phyloP scores from a whole-genome alignment of 1,140 invertebrate species.

The Agrypnia vestita region DNA sequence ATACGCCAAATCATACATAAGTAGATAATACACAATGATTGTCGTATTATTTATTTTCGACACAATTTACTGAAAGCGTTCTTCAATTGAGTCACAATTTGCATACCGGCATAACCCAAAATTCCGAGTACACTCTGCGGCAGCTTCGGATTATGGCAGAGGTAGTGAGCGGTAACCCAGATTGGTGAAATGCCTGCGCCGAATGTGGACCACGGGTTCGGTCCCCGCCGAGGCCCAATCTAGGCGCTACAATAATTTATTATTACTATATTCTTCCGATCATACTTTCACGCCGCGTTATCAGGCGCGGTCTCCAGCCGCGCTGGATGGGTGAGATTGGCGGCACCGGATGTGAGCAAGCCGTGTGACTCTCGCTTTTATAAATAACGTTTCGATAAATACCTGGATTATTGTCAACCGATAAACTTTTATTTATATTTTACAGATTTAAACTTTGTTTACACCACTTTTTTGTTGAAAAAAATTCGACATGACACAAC shows the following conservation, averaged over 20 bases:
- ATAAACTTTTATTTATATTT: too few relatives aligned
- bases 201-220: constrained; percentile 27
- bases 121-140: neutral
- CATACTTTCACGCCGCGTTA: constrained; percentile 37
- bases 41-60: too few relatives aligned
- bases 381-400: too few relatives aligned
- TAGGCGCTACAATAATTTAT: constrained; percentile 30
- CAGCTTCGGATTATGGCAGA: neutral
- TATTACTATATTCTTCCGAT: constrained; percentile 38
- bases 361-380: neutral
- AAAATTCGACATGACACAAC: too few relatives aligned
- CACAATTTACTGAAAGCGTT: too few relatives aligned
- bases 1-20: too few relatives aligned
- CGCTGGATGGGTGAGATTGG: neutral
- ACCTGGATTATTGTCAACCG: too few relatives aligned
- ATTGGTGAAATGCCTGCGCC: neutral
- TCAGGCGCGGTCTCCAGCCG: neutral
- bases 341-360: neutral
- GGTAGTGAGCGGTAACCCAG: constrained; percentile 12
- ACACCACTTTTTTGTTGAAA: too few relatives aligned
- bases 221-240: constrained; percentile 29
- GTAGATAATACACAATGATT: too few relatives aligned
- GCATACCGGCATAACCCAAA: constrained; percentile 21
- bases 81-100: constrained; percentile 11
- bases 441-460: too few relatives aligned